A percentile compares a stretch with the other conserved stretches of the same genome.
Evolutionary conservation across 2,113 vertebrate species (phyloP).

Genomic region (Dipodomys ordii): DNA sequence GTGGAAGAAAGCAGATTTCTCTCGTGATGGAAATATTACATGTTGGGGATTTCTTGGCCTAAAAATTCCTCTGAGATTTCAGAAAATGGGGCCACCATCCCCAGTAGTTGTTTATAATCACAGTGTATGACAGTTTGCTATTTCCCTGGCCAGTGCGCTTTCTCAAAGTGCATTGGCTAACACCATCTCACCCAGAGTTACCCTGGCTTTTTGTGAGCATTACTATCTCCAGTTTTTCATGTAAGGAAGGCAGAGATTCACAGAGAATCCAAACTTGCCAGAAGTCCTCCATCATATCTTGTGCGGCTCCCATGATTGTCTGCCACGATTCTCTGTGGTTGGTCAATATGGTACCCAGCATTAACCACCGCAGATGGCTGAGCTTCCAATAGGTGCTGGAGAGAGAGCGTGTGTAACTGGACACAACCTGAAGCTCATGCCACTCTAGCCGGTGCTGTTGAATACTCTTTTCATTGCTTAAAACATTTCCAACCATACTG

Average conservation of each 20-base stretch:
- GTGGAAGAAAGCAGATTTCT: neutral
- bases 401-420: neutral
- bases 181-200: neutral
- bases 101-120: neutral
- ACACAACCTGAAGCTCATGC: neutral
- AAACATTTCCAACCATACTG: conserved; percentile 28
- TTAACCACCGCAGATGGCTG: neutral
- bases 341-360: neutral
- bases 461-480: neutral
- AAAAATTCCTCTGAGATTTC: neutral
- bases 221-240: neutral
- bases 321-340: neutral
- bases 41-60: neutral
- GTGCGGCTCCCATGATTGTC: accelerated
- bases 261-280: neutral
- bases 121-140: neutral
- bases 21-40: neutral
- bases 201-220: neutral
- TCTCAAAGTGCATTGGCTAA: neutral
- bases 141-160: neutral
- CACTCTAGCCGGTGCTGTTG: neutral
- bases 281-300: accelerated
- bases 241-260: neutral
- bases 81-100: neutral
- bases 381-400: no score